Base-by-base conservation (phyloP, 2,888 invertebrate species). In the Lomographa bimaculata region DNA sequence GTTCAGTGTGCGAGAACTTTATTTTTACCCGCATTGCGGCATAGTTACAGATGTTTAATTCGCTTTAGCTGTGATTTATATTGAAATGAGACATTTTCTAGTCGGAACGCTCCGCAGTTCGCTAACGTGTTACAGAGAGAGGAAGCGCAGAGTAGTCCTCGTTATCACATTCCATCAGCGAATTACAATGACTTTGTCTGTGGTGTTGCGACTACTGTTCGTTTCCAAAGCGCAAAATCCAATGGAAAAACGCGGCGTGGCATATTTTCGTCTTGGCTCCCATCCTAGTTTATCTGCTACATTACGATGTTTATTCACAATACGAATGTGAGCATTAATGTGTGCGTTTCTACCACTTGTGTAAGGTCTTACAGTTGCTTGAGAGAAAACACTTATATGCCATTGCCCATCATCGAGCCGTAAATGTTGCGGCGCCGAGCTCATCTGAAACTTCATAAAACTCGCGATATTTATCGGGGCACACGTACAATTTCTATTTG, bases 271-370 rank as follows among this genome's bases (percentile, higher is more conserved):
- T 89, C 89, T 89, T 89, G 89, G 89, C 89, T 87, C 82, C 79
- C 78, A 89, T 87, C 89, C 89, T 89, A 89, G 87, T 89, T 89
- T 87, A 87, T 89, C 89, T 85, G 85, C 81, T 87, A 86, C 87
- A 86, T 87, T 86, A 86, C 87, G 86, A 89, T 89, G 89, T 89
- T 89, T 89, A 89, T 89, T 87, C 89, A 89, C 87, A 89, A 89
- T 89, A 85, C 86, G 78, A 84, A 85, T 82, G 82, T 67, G 82
- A 79, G 67, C 84, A 85, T 83, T 81, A 79, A 83, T 86, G 85
- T 85, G 83, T 79, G 81, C 76, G 83, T 79, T 74, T 71, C 72
- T 56, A 71, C 78, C 76, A 79, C 82, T 85, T 76, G 79, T 79
- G 18, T 33, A 26, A 71, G 47, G 40, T 47, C 51, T 49, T 49